Conservation (phyloP, 2,888 invertebrate species). For the Trissoscelio sp. region DNA sequence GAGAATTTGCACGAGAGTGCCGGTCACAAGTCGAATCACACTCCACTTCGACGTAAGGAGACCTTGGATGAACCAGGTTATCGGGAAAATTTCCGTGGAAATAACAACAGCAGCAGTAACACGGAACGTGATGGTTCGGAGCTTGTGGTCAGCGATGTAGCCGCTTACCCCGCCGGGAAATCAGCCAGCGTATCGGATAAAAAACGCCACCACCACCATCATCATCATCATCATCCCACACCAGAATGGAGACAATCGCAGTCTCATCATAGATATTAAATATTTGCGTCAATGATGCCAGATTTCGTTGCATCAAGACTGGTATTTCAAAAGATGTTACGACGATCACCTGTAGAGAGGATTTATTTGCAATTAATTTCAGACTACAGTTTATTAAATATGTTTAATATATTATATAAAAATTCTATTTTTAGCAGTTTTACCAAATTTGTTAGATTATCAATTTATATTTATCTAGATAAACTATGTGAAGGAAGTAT, state of each 20-base stretch:
- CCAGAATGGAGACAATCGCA: conserved; percentile 86
- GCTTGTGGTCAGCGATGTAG: conserved; percentile 88
- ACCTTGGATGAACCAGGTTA: conserved; percentile 88
- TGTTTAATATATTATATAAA: too few species aligned
- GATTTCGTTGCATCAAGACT: conserved; percentile 18
- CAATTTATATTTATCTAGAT: neutral
- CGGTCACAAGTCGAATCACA: conserved; percentile 86
- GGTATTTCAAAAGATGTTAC: neutral
- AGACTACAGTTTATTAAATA: too few species aligned
- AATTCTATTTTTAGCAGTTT: too few species aligned
- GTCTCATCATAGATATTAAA: conserved; percentile 84
- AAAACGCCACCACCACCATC: conserved; percentile 91
- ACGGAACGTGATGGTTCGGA: conserved; percentile 88
- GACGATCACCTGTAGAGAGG: neutral
- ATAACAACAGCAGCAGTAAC: conserved; percentile 72
- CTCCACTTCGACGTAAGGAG: conserved; percentile 88
- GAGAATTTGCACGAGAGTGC: conserved; percentile 94
- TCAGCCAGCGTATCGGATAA: conserved; percentile 84
- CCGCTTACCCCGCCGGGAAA: conserved; percentile 83
- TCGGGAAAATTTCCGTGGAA: conserved; percentile 81
- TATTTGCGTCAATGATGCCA: conserved; percentile 68
- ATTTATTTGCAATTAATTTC: too few species aligned
- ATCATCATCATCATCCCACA: conserved; percentile 84
- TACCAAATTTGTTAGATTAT: too few species aligned
- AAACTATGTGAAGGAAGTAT: neutral